Evolutionary conservation across 2,888 invertebrate species (phyloP), one percentile per base, ranked within the genome.

Genomic region (Chalcis sispes): DNA sequence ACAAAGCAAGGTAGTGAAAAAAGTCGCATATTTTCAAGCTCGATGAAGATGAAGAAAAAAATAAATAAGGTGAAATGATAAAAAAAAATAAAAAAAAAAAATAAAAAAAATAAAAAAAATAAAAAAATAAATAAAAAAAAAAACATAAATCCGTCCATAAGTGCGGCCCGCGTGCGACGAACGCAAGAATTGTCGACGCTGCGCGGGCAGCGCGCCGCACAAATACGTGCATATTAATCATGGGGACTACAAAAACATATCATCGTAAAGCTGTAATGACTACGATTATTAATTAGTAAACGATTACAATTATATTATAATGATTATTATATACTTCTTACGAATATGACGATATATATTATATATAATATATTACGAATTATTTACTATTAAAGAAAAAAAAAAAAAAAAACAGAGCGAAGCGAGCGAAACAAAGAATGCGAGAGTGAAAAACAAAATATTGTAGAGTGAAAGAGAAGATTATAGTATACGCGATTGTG

Each of bases 171-270:
- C 66, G 79, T 76, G 56, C 75, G 78, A 20, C 74, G 77, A 62
- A 72, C 50, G 36, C 27, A 77, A 75, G 64, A 18, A 75, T 72
- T 72, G 72, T 67, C 69, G 75, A 46, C 72, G 75, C 36, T 13
- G 61, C 50, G 75, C 56, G 78, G 72, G 78, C 76, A 80, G 85
- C 83, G 77, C 85, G 85, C 86, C 85, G 88, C 88, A 88, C 88
- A 86, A 86, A 83, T 69, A 79, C 79, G 88, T 88, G 88, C 88
- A 87, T 87, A 88, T 88, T 88, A 88, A 88, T 88, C 88, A 88
- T 88, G 87, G 88, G 88, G 88, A 88, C 88, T 88, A 88, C 88
- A 88, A 88, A 86, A 88, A 82, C 88, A 88, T 88, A 88, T 88
- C 88, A 88, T 87, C 87, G 83, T 87, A 86, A 75, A 76, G 70